Conservation (phyloP, 23 tunicate genomes). For the Pegea sp. region DNA sequence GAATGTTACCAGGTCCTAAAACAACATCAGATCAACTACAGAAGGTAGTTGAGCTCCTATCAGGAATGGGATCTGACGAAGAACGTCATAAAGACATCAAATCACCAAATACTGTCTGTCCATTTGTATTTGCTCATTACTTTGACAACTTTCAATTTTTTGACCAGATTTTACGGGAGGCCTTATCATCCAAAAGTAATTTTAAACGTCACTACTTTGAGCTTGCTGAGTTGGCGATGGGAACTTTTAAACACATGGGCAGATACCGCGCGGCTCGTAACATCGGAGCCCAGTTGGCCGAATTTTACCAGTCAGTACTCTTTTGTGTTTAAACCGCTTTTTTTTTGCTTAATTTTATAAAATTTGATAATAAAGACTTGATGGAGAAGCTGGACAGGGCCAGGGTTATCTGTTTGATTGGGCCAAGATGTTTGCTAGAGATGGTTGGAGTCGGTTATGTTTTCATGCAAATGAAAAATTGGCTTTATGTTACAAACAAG, state of each 20-base stretch:
- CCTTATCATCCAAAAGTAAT: slow-evolving; percentile 70
- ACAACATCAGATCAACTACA: slow-evolving; percentile 48
- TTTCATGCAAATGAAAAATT: slow-evolving; percentile 23
- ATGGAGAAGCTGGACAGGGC: slow-evolving; percentile 44
- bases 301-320: slow-evolving; percentile 49
- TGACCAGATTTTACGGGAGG: slow-evolving; percentile 52
- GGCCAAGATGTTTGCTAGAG: slow-evolving; percentile 25
- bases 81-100: slow-evolving; percentile 37
- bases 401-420: slow-evolving; percentile 48
- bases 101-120: slow-evolving; percentile 44
- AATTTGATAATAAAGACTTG: slow-evolving; percentile 1
- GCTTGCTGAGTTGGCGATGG: slow-evolving; percentile 79
- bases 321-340: background rate
- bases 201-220: slow-evolving; percentile 60
- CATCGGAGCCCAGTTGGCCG: slow-evolving; percentile 62
- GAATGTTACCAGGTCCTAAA: slow-evolving; percentile 34
- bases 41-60: slow-evolving; percentile 48
- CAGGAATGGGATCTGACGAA: slow-evolving; percentile 84
- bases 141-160: background rate
- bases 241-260: slow-evolving; percentile 78
- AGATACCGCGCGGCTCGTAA: slow-evolving; percentile 41
- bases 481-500: slow-evolving; percentile 65
- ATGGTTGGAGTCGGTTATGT: slow-evolving; percentile 36
- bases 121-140: background rate
- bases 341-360: background rate